phyloP scores from a whole-genome alignment of 2,797 vertebrate species.

The Rhadinocentrus ornatus region DNA sequence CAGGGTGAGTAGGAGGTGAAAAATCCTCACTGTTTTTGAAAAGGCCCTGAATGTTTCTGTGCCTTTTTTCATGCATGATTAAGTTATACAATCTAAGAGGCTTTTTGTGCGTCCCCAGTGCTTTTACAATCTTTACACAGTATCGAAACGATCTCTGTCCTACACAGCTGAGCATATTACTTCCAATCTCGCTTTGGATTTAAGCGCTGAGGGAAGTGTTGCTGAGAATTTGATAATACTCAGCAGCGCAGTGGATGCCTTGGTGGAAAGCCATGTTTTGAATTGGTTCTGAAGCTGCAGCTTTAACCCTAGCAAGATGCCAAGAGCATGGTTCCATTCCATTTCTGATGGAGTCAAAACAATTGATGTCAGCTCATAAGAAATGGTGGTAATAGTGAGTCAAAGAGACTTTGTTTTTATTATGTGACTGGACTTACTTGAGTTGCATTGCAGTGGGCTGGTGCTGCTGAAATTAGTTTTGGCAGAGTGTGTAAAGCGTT shows the following conservation, averaged over 20 bases:
- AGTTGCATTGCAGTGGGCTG: conserved; percentile 21
- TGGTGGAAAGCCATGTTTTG: conserved; percentile 73
- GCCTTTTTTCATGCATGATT: conserved; percentile 71
- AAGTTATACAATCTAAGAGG: conserved; percentile 70
- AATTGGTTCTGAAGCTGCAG: conserved; percentile 61
- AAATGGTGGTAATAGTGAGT: conserved; percentile 48
- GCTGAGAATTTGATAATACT: conserved; percentile 68
- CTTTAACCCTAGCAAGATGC: conserved; percentile 58
- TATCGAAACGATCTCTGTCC: conserved; percentile 64
- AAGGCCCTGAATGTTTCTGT: conserved; percentile 59
- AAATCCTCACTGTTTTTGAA: conserved; percentile 54
- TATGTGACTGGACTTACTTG: conserved; percentile 19
- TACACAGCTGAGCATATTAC: conserved; percentile 59
- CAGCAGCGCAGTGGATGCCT: conserved; percentile 51
- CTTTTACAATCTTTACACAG: conserved; percentile 57
- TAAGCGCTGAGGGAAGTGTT: conserved; percentile 57
- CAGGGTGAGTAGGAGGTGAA: conserved; percentile 25
- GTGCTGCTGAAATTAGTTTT: conserved; percentile 38
- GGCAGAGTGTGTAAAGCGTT: conserved; percentile 14
- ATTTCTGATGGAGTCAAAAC: conserved; percentile 74
- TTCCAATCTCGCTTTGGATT: conserved; percentile 59
- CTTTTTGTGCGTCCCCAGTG: conserved; percentile 57
- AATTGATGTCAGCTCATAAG: conserved; percentile 66
- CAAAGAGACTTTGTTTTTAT: conserved; percentile 53
- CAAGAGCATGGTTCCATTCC: conserved; percentile 64